Percentiles rank a stretch among this genome's conserved stretches.
These are phyloP conservation scores for Sylvilagus bachmani DNA, from an alignment of 2,113 vertebrate species.

Conservation along the genomic window DNA sequence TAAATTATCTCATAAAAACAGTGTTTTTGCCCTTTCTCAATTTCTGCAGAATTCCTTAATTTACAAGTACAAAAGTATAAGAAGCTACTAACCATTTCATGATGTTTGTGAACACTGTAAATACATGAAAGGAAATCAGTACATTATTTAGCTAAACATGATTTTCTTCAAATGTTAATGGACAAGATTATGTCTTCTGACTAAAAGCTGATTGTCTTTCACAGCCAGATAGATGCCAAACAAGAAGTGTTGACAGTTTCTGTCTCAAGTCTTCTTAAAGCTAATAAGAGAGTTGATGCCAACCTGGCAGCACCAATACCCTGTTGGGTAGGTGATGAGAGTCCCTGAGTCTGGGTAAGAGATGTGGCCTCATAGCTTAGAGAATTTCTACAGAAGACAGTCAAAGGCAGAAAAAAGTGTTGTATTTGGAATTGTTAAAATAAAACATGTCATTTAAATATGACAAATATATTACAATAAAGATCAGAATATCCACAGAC, in stretches of 20 bases:
- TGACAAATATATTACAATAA: slow-evolving; percentile 1
- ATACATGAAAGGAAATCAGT: slow-evolving; percentile 54
- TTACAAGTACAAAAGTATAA: not conserved
- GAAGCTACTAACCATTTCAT: slow-evolving; percentile 31
- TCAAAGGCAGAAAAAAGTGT: slow-evolving; percentile 61
- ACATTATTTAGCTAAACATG: slow-evolving; percentile 71
- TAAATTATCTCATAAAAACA: not conserved
- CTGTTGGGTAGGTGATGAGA: slow-evolving; percentile 78
- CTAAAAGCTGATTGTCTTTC: slow-evolving; percentile 84
- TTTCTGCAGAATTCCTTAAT: slow-evolving; percentile 15
- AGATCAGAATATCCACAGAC: not conserved
- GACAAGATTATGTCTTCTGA: slow-evolving; percentile 82
- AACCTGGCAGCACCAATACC: slow-evolving; percentile 81
- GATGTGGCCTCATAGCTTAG: slow-evolving; percentile 78
- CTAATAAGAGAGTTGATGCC: slow-evolving; percentile 83
- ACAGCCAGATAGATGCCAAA: slow-evolving; percentile 81
- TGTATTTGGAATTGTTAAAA: slow-evolving; percentile 57
- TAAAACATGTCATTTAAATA: slow-evolving; percentile 33
- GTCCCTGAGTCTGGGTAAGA: slow-evolving; percentile 80
- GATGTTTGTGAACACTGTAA: slow-evolving; percentile 59
- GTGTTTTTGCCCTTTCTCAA: not conserved
- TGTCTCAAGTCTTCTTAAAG: slow-evolving; percentile 87
- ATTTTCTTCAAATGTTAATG: slow-evolving; percentile 79
- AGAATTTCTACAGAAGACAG: slow-evolving; percentile 76
- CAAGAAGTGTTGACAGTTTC: slow-evolving; percentile 86